Conservation (phyloP, 2,888 invertebrate species). For the Drosophila paracracens region DNA sequence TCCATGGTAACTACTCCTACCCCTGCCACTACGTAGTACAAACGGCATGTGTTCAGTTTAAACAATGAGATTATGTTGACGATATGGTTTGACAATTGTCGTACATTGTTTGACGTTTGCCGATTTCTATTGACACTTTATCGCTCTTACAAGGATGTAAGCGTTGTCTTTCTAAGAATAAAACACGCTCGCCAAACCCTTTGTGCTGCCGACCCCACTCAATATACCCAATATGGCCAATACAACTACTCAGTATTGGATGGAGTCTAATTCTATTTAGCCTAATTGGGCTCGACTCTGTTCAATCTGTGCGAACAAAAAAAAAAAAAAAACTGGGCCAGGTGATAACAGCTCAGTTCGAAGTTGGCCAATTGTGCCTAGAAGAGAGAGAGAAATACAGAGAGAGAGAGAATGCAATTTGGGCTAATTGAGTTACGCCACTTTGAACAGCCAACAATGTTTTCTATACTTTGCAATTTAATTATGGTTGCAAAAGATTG, state of each 20-base stretch:
- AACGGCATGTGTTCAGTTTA: conserved; percentile 49
- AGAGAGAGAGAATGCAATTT: conserved; percentile 21
- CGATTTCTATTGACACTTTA: conserved; percentile 76
- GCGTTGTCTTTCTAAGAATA: conserved; percentile 74
- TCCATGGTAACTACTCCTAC: neutral
- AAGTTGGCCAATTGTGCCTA: neutral
- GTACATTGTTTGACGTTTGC: conserved; percentile 81
- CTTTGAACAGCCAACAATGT: neutral
- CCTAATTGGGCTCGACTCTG: conserved; percentile 62
- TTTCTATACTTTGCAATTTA: conserved; percentile 15
- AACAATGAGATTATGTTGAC: conserved; percentile 78
- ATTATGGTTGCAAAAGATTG: neutral
- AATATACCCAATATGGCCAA: neutral
- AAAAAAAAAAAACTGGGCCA: conserved; percentile 41
- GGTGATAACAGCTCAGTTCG: conserved; percentile 11
- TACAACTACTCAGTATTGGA: neutral
- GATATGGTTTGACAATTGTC: conserved; percentile 81
- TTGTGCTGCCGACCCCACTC: conserved; percentile 60
- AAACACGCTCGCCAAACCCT: conserved; percentile 59
- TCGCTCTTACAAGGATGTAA: conserved; percentile 79
- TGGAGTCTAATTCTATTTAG: conserved; percentile 60
- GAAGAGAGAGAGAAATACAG: neutral
- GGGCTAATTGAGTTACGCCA: conserved; percentile 39
- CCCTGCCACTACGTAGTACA: neutral
- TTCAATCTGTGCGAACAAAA: conserved; percentile 25